Evolutionary conservation across 2,888 invertebrate genomes (phyloP), one percentile per base, ranked within the genome.

Genomic region (Horisme vitalbata): DNA sequence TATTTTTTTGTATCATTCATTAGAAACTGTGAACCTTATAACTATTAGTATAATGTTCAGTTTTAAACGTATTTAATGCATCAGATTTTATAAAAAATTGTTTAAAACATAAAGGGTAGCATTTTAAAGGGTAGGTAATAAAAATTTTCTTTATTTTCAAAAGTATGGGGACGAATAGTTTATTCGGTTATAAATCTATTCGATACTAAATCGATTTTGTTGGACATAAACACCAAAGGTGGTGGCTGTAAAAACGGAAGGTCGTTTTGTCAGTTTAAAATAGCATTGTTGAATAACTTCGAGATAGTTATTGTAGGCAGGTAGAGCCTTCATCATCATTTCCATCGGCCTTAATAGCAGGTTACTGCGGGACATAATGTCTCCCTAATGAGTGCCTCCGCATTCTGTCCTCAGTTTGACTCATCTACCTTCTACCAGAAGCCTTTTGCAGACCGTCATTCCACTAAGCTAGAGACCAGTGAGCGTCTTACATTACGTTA

Each of bases 241-340:
- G 71, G 18, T 6, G 18, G 4, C 52, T 61, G 71, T 83, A 81
- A 83, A 85, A 83, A 81, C 84, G 73, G 85, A 77, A 85, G 83
- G 79, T 70, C 61, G 52, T 21, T 73, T 78, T 75, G 71, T 68
- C 37, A 55, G 55, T 54, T 61, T 34, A 9, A 33, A 45, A 52
- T 47, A 7, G 1, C 9, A 15, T 14, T 31, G 6, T 13, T 5
- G 11, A n/a, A n/a, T n/a, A n/a, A n/a, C 6, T 12, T 12, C 12
- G 27, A 11, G 5, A 12, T 27, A 12, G 11, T 11, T 10, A 12
- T 3, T 27, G 2, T 13, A 14, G 1, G 13, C 14, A n/a, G 27
- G 2, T 4, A 27, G 27, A n/a, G n/a, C n/a, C n/a, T n/a, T n/a
- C n/a, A n/a, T n/a, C n/a, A n/a, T n/a, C n/a, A n/a, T n/a, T n/a